Evolutionary conservation across 2,888 invertebrate species (phyloP), one percentile per base, ranked within the genome.

Genomic region (Philaethria dido): DNA sequence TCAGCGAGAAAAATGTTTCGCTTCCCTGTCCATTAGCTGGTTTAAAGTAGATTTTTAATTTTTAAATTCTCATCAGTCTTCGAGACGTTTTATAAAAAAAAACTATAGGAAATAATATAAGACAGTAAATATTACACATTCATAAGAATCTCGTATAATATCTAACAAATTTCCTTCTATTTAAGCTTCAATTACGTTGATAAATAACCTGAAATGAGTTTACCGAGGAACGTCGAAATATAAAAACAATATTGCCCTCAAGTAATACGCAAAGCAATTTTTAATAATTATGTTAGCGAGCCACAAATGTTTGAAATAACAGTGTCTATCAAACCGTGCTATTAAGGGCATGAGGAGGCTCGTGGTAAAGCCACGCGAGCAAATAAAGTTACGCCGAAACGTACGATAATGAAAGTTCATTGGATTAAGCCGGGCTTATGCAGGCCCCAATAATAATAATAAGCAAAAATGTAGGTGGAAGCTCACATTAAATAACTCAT

Each of bases 381-480:
- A 92, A 92, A 92, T 90, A 92, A 92, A 84, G 83, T 88, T 86
- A 73, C 78, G 78, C 82, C 83, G 80, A 85, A 89, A 88, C 89
- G 90, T 84, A 77, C 80, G 68, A 80, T 91, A 92, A 92, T 90
- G 87, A 89, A 88, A 88, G 82, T 89, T 87, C 88, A 92, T 92
- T 90, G 92, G 92, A 92, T 92, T 92, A 92, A 78, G 75, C 76
- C 75, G 78, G 78, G 87, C 84, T 85, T 86, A 84, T 76, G 74
- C 83, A 85, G 84, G 84, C 89, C 85, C 83, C 84, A 88, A 89
- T 87, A 91, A 91, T 90, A 89, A 90, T 90, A 89, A 90, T 88
- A 90, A 89, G 86, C 89, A 88, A 90, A 91, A 92, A 92, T 88
- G 89, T 88, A 91, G 89, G 89, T 89, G 88, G 87, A 82, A 66